phyloP scores from a whole-genome alignment of 2,888 invertebrate genomes.

The Lutraria lutraria region DNA sequence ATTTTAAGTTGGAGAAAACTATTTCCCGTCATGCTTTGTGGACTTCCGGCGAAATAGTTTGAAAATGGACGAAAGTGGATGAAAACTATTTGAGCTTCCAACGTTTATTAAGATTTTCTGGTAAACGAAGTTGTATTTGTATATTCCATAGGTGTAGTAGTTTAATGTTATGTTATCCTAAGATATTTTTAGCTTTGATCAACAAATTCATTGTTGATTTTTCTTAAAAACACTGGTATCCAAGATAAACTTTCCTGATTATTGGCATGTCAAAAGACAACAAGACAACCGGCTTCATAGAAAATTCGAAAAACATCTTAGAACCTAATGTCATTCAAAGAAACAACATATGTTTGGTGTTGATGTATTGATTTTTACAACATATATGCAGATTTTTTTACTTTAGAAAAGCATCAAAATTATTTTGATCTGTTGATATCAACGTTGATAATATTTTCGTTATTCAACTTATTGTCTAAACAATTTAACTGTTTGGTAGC shows the following conservation, averaged over 20 bases:
- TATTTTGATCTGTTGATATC: too few relatives aligned
- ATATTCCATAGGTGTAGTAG: not conserved
- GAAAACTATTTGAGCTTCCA: conserved; percentile 4
- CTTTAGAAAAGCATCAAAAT: too few relatives aligned
- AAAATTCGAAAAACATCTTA: too few relatives aligned
- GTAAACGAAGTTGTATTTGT: not conserved
- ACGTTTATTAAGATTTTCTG: not conserved
- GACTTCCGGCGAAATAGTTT: conserved; percentile 72
- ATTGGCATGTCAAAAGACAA: not conserved
- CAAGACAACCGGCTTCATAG: not conserved
- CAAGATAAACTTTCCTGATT: conserved; percentile 29
- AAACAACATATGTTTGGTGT: too few relatives aligned
- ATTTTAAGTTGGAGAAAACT: not conserved
- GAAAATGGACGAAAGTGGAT: conserved; percentile 65
- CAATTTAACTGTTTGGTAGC: too few relatives aligned
- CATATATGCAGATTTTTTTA: too few relatives aligned
- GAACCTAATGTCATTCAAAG: too few relatives aligned
- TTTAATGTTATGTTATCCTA: not conserved
- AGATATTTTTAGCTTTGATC: not conserved
- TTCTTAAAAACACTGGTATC: conserved; percentile 21
- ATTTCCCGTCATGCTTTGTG: conserved; percentile 34
- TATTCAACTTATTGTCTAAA: too few relatives aligned
- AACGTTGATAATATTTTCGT: too few relatives aligned
- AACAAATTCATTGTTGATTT: not conserved
- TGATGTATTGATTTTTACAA: too few relatives aligned